Evolutionary conservation across 2,113 vertebrate species (phyloP), one percentile per base, ranked within the genome.

Genomic region (Rana temporaria): DNA sequence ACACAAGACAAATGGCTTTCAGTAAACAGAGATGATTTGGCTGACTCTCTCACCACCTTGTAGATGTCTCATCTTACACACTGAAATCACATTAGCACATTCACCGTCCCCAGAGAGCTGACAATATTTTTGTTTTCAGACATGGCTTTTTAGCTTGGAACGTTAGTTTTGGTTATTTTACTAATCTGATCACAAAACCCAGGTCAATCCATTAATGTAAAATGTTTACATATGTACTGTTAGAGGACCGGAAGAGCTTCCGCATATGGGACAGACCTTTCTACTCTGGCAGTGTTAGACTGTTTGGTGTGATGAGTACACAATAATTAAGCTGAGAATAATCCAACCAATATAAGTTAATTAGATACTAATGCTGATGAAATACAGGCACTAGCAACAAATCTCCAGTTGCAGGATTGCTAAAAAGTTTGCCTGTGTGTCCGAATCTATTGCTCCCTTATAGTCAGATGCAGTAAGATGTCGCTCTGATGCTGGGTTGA

Each of bases 51-150:
- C 72, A 22, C 52, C 26, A 16, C 59, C 34, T 53, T 83, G 71
- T 68, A 52, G 65, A 76, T 34, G 59, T 65, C 72, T 83, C 72
- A 20, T 60, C 32, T 83, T 83, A 83, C 81, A 67, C 20, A 60
- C 15, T 68, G 62, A 83, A 80, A 76, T 76, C 71, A 68, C 70
- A 83, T 83, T 83, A 76, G 34, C 19, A 76, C 22, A 22, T 30
- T 14, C 24, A 17, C 11, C 16, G 32, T 32, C 81, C 68, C 81
- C 24, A 22, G 81, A 67, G 81, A 76, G 17, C 53, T 59, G 38
- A 65, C 63, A 75, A 68, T 76, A 83, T 83, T 75, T 75, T 63
- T 83, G 81, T 67, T 83, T 76, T 83, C 65, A 60, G 60, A 57
- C 70, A 75, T 59, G 66, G 72, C 69, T 74, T 82, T 81, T 38